Percentiles rank a stretch among this genome's conserved stretches.
Conservation (phyloP, 2,113 vertebrate genomes). For the Callopanchax toddi region DNA sequence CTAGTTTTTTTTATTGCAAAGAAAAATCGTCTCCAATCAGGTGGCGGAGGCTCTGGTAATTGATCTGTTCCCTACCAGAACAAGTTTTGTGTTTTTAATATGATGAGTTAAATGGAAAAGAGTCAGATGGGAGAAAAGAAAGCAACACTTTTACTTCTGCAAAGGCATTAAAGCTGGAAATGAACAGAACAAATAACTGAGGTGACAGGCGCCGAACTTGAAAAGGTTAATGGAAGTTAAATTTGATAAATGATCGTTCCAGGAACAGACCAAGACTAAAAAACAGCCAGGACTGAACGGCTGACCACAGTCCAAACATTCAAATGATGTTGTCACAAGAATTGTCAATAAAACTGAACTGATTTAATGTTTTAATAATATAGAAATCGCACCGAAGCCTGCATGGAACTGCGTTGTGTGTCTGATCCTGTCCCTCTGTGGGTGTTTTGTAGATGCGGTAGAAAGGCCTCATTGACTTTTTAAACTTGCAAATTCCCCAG, state of each 20-base stretch:
- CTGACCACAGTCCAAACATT: not conserved
- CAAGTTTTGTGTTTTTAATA: conserved; percentile 17
- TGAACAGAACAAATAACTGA: conserved; percentile 2
- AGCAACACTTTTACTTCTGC: not conserved
- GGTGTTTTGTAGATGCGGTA: not conserved
- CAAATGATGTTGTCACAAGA: not conserved
- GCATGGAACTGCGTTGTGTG: conserved; percentile 3
- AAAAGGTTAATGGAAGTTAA: not conserved
- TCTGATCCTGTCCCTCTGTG: not conserved
- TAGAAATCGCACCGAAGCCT: conserved; percentile 18
- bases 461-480: conserved; percentile 23
- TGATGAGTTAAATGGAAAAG: not conserved
- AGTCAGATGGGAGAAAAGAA: not conserved
- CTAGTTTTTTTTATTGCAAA: conserved; percentile 17
- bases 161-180: not conserved
- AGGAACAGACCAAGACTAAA: not conserved
- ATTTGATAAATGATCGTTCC: not conserved
- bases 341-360: conserved; percentile 4
- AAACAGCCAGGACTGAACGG: not conserved
- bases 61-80: not conserved
- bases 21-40: not conserved
- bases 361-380: conserved; percentile 22
- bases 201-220: conserved; percentile 1
- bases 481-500: conserved; percentile 7
- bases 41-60: not conserved